These are phyloP conservation scores for Tridacna gigas DNA, from an alignment of 2,888 invertebrate genomes.

Conservation along the genomic window DNA sequence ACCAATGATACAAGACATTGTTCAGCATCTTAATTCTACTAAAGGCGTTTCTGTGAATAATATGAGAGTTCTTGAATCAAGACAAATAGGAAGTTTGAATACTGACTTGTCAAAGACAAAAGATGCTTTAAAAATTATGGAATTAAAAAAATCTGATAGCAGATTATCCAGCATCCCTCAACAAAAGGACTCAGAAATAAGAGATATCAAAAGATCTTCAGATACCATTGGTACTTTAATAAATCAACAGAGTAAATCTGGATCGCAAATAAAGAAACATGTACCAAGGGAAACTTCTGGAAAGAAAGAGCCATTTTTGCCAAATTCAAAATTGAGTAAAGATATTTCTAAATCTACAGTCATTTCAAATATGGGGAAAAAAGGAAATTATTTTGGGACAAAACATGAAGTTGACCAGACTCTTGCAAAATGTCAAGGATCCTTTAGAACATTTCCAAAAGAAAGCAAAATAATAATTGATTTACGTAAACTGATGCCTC, in stretches of 20 bases:
- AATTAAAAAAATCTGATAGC: not conserved
- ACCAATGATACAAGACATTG: slow-evolving; percentile 3
- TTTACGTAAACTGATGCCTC: slow-evolving; percentile 14
- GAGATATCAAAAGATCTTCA: not conserved
- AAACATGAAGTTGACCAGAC: not conserved
- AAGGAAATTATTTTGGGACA: not conserved
- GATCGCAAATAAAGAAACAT: not conserved
- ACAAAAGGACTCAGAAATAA: not conserved
- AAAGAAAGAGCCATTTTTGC: not conserved
- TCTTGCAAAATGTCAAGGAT: not conserved
- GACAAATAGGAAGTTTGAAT: not conserved
- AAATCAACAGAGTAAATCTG: not conserved
- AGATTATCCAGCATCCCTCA: not conserved
- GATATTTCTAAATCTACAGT: not conserved
- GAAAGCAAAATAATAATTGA: slow-evolving; percentile 40
- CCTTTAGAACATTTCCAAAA: not conserved
- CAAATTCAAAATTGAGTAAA: not conserved
- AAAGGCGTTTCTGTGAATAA: not conserved
- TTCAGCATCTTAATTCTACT: not conserved
- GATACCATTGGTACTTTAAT: not conserved
- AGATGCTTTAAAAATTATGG: not conserved
- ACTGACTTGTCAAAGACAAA: not conserved
- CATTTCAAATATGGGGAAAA: not conserved
- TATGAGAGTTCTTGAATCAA: not conserved
- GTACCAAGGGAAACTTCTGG: not conserved